phyloP scores from a whole-genome alignment of 2,797 vertebrate genomes.

The Mus minutoides region DNA sequence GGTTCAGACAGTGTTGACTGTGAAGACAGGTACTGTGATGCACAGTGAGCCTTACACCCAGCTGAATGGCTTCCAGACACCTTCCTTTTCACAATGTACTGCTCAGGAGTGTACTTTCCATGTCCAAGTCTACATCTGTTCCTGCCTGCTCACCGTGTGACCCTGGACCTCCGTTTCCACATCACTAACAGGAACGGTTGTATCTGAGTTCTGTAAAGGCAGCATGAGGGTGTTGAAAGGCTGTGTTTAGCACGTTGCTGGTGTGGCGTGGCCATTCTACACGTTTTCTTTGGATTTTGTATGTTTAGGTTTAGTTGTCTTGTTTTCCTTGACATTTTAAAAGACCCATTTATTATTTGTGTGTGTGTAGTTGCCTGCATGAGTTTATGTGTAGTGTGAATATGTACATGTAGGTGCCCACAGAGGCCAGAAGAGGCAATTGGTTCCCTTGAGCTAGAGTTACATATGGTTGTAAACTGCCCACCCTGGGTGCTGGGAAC shows the following conservation, averaged over 20 bases:
- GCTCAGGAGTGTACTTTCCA: neutral
- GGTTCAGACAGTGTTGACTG: neutral
- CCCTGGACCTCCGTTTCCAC: neutral
- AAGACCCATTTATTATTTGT: neutral
- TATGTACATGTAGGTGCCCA: neutral
- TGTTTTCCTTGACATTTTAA: neutral
- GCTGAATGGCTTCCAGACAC: neutral
- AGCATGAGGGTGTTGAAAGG: neutral
- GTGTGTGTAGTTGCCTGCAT: neutral
- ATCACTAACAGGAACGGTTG: neutral
- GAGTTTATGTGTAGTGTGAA: neutral
- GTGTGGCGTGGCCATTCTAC: neutral
- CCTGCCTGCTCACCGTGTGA: neutral
- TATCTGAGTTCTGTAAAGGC: neutral
- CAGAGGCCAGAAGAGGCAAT: neutral
- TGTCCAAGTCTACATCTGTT: neutral
- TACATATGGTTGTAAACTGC: no score
- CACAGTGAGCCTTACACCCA: neutral
- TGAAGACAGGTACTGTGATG: fast-evolving
- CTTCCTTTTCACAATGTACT: neutral
- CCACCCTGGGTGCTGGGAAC: neutral
- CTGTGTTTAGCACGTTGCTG: neutral
- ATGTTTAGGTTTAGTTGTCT: neutral
- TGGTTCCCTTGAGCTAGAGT: neutral
- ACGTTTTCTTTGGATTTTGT: neutral